phyloP scores from a whole-genome alignment of 2,888 invertebrate species.

The Sthenelais limicola region DNA sequence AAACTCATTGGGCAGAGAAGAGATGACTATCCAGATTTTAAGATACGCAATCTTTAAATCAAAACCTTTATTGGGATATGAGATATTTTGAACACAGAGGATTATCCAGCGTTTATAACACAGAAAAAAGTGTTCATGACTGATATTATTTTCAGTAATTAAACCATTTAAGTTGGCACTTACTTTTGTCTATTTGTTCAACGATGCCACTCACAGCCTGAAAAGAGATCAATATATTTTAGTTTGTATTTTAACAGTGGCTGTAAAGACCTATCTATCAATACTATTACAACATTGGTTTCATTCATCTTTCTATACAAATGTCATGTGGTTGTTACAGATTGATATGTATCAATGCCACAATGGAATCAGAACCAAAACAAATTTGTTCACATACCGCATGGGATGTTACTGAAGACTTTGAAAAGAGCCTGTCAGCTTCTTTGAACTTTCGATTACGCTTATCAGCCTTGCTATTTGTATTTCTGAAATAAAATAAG shows the following conservation, averaged over 20 bases:
- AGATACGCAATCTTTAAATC: no score
- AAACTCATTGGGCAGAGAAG: no score
- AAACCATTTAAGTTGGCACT: not conserved
- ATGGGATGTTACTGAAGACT: conserved; percentile 91
- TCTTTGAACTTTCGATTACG: conserved; percentile 97
- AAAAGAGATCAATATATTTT: conserved; percentile 8
- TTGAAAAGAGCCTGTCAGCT: conserved; percentile 95
- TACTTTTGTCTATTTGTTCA: conserved; percentile 53
- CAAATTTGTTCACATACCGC: conserved; percentile 60
- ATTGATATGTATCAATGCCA: conserved; percentile 16
- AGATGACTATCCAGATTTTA: no score
- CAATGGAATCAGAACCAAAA: conserved; percentile 18
- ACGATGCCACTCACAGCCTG: conserved; percentile 53
- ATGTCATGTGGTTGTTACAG: not conserved
- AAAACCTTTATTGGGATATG: no score
- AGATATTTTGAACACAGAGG: no score
- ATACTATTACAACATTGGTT: not conserved
- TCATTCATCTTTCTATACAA: not conserved
- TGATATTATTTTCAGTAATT: no score
- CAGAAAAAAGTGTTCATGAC: no score
- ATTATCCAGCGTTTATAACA: no score
- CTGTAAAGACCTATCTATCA: no score
- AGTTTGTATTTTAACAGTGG: no score
- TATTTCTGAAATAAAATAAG: conserved; percentile 87
- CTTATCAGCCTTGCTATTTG: conserved; percentile 96